Evolutionary conservation across 2,888 invertebrate species (phyloP).

Genomic region (Leptarthrus brevirostris): DNA sequence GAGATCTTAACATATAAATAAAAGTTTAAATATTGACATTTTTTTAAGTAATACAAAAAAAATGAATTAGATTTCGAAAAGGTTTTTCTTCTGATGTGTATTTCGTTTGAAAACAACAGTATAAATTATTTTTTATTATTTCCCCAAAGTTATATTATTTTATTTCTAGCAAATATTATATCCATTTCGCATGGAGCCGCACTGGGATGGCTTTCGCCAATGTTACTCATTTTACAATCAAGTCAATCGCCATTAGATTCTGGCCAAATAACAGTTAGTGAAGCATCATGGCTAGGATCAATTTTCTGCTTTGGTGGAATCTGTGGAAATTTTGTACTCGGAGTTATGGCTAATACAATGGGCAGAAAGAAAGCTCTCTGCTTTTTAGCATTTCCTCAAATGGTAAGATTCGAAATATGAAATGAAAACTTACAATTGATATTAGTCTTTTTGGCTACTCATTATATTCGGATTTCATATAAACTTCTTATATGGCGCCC

Average conservation of each 20-base stretch:
- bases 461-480: slow-evolving; percentile 50
- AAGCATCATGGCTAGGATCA: slow-evolving; percentile 55
- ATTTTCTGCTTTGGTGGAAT: slow-evolving; percentile 53
- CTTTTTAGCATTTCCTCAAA: slow-evolving; percentile 53
- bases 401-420: slow-evolving; percentile 46
- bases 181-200: slow-evolving; percentile 54
- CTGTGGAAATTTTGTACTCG: slow-evolving; percentile 53
- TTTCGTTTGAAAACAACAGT: no score
- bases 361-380: slow-evolving; percentile 53
- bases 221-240: slow-evolving; percentile 52
- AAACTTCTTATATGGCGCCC: slow-evolving; percentile 51
- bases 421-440: neutral
- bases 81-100: no score
- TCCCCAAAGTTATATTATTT: no score
- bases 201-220: slow-evolving; percentile 55
- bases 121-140: no score
- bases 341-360: slow-evolving; percentile 49
- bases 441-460: slow-evolving; percentile 54
- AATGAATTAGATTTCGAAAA: no score
- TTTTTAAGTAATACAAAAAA: no score
- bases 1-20: no score
- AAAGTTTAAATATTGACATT: no score
- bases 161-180: slow-evolving; percentile 55
- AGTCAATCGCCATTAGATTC: slow-evolving; percentile 48
- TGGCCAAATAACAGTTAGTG: slow-evolving; percentile 48